Conservation (phyloP, 2,113 vertebrate species). For the Caranx ignobilis region DNA sequence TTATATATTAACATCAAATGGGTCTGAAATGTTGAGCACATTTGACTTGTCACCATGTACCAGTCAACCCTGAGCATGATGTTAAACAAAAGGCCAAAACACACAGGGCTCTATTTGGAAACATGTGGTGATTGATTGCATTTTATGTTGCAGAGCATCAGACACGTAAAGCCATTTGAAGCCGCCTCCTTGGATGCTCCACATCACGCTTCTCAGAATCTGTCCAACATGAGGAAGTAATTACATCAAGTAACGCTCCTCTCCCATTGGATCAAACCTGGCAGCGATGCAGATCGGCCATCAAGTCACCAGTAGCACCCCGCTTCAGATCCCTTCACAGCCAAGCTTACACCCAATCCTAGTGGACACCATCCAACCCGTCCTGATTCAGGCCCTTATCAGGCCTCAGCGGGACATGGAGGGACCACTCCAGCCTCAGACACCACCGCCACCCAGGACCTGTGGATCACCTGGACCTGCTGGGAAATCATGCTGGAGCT, state of each 20-base stretch:
- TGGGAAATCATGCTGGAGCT: constrained; percentile 64
- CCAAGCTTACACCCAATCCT: neutral
- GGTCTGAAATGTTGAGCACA: no score
- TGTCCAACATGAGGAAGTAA: constrained; percentile 21
- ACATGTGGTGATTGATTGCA: neutral
- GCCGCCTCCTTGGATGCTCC: neutral
- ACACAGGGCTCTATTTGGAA: neutral
- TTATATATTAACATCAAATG: no score
- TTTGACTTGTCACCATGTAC: no score
- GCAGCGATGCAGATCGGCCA: constrained; percentile 55
- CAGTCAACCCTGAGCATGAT: no score
- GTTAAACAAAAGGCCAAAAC: no score
- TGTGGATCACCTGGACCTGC: constrained; percentile 55
- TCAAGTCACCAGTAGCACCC: constrained; percentile 38
- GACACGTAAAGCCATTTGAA: neutral
- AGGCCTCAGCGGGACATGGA: constrained; percentile 49
- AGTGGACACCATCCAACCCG: constrained; percentile 21
- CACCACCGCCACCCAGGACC: constrained; percentile 41
- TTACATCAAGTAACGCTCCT: neutral
- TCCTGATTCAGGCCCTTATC: constrained; percentile 32
- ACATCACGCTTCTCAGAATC: neutral
- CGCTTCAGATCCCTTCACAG: constrained; percentile 52
- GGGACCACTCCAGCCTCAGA: constrained; percentile 23
- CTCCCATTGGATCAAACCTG: constrained; percentile 3
- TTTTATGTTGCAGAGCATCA: constrained; percentile 34